Evolutionary conservation across 2,113 vertebrate genomes (phyloP), one percentile per base, ranked within the genome.

Genomic region (Myiagra hebetior): DNA sequence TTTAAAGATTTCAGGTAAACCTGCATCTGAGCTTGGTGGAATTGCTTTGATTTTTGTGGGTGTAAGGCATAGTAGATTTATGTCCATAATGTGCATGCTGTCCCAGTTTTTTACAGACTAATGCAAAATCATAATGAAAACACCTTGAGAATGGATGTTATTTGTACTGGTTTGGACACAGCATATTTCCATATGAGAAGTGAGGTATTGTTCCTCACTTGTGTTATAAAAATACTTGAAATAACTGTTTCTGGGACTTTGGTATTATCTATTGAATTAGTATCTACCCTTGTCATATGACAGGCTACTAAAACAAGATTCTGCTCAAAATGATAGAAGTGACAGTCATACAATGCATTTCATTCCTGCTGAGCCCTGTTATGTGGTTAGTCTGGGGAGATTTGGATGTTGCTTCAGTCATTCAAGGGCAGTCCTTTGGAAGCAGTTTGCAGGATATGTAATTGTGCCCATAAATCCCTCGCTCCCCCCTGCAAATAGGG

Each of bases 221-320:
- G 60, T 3, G 2, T 50, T 87, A 60, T 49, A 89, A 89, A 95
- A 95, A 87, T 57, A 55, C 83, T 91, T 94, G 73, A 97, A 93
- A 74, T 57, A 85, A 70, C 50, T 74, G 7, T 95, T 97, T 96
- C 85, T 96, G 83, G 31, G 65, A 74, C 68, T 85, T 85, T 17
- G 67, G 37, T 73, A 35, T 87, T 87, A 92, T 83, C 85, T 94
- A 76, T 85, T 95, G 96, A 96, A 95, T 96, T 96, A 41, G 15
- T 97, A 84, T 92, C 95, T 94, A 85, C 79, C 69, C 59, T 91
- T 95, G 93, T 92, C 64, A 79, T 97, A 87, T 96, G 97, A 95
- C 96, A 95, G 93, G 70, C 94, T 95, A 85, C 95, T 95, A 92
- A 97, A 98, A 55, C 89, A 96, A 95, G 63, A 90, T 78, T 95